These are phyloP conservation scores for Calypte anna DNA, from an alignment of 2,113 vertebrate species.

Conservation along the genomic window DNA sequence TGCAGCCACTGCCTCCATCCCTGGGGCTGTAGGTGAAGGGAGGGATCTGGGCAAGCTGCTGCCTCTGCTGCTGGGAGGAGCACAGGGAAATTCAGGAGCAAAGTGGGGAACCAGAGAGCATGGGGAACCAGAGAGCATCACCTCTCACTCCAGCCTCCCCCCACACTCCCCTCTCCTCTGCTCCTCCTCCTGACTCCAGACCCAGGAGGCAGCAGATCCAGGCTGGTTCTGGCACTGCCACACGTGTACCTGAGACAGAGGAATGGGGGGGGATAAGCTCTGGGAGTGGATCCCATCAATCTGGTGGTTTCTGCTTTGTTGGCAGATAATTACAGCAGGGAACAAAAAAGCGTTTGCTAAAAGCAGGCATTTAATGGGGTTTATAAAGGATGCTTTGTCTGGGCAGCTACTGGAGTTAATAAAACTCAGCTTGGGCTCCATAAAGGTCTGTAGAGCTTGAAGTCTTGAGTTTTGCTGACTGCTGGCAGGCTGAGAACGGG, in stretches of 20 bases:
- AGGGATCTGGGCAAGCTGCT: background rate
- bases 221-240: background rate
- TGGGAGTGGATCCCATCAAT: background rate
- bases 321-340: constrained; percentile 13
- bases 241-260: background rate
- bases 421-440: constrained; percentile 1
- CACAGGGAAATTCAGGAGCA: background rate
- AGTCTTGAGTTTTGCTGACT: background rate
- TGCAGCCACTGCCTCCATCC: background rate
- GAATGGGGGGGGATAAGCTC: background rate
- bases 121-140: background rate
- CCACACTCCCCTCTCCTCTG: background rate
- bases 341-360: constrained; percentile 4
- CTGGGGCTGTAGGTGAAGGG: background rate
- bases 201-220: background rate
- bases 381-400: constrained; percentile 43
- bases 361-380: constrained; percentile 6
- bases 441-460: background rate
- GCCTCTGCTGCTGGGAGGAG: background rate
- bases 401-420: constrained; percentile 11
- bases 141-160: background rate
- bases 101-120: background rate
- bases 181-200: background rate
- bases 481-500: constrained; percentile 3
- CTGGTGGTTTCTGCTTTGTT: background rate